These are phyloP conservation scores for Eidolon helvum DNA, from an alignment of 2,113 vertebrate species.

Conservation along the genomic window DNA sequence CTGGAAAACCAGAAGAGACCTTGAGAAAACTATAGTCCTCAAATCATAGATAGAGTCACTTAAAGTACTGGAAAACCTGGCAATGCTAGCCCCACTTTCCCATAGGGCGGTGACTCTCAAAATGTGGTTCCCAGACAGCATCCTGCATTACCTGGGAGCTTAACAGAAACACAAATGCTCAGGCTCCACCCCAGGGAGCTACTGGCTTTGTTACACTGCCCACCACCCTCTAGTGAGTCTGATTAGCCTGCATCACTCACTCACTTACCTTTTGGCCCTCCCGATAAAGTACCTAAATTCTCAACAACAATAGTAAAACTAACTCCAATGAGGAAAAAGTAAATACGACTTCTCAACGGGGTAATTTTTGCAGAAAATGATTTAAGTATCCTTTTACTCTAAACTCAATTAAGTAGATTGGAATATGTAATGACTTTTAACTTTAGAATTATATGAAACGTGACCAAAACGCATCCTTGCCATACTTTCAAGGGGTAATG, in stretches of 20 bases:
- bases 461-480: neutral
- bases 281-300: neutral
- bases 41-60: neutral
- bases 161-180: neutral
- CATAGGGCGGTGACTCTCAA: neutral
- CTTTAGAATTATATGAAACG: neutral
- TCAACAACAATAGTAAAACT: neutral
- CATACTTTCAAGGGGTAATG: neutral
- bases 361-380: neutral
- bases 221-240: neutral
- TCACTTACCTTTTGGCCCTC: neutral
- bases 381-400: neutral
- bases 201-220: neutral
- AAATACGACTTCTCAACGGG: neutral
- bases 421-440: neutral
- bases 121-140: neutral
- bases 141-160: neutral
- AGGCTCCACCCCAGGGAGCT: neutral
- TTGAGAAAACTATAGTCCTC: neutral
- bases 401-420: neutral
- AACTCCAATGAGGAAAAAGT: neutral
- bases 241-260: neutral
- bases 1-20: neutral
- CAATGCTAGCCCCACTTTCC: neutral
- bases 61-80: neutral